A percentile compares a stretch with the other conserved stretches of the same genome.
Conservation (phyloP, 2,888 invertebrate genomes). For the Macrophya alboannulata region DNA sequence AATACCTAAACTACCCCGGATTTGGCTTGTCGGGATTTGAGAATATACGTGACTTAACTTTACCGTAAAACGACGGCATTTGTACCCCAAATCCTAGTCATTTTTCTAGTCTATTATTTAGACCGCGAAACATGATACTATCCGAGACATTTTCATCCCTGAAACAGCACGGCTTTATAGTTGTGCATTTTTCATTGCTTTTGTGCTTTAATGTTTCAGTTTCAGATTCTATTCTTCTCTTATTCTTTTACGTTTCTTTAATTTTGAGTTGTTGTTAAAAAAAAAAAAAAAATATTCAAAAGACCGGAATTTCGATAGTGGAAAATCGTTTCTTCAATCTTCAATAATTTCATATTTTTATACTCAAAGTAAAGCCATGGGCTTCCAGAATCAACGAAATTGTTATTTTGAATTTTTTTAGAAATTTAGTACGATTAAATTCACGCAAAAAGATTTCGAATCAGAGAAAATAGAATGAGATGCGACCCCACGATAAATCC, state of each 20-base stretch:
- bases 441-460: too few relatives aligned
- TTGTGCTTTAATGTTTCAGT: background rate
- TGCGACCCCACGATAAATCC: too few relatives aligned
- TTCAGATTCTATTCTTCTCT: background rate
- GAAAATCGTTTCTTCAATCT: too few relatives aligned
- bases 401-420: too few relatives aligned
- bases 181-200: background rate
- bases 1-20: conserved; percentile 42
- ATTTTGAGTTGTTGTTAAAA: background rate
- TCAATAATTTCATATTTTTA: too few relatives aligned
- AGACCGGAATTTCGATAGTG: too few relatives aligned
- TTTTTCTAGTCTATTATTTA: conserved; percentile 14
- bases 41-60: conserved; percentile 43
- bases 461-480: too few relatives aligned
- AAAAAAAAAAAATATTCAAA: background rate
- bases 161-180: background rate
- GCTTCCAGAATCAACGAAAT: too few relatives aligned
- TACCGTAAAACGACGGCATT: conserved; percentile 3
- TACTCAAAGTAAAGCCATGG: too few relatives aligned
- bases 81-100: conserved; percentile 32
- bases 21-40: conserved; percentile 21
- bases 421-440: too few relatives aligned
- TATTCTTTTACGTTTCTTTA: background rate
- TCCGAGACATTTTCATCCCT: background rate
- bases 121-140: background rate